Evolutionary conservation across 1,140 invertebrate genomes (phyloP).

Genomic region (Pachyrhynchus sulphureomaculatus): DNA sequence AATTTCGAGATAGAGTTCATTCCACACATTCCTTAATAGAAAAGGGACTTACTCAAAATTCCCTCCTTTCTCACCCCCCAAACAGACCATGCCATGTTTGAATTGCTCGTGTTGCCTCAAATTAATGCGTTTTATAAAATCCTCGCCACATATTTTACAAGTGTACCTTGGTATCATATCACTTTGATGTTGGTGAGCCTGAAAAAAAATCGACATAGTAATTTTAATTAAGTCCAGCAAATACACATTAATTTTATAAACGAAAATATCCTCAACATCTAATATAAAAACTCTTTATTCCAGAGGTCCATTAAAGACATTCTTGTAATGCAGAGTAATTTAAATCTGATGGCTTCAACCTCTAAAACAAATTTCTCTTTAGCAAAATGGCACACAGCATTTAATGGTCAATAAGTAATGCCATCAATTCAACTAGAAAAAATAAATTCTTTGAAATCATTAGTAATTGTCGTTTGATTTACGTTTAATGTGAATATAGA

Average conservation of each 20-base stretch:
- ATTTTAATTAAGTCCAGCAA: background rate
- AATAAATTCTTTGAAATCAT: no score
- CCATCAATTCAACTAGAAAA: no score
- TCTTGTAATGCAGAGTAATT: no score
- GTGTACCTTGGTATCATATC: slow-evolving; percentile 57
- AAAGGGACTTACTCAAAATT: background rate
- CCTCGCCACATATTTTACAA: slow-evolving; percentile 59
- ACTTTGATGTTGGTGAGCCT: slow-evolving; percentile 56
- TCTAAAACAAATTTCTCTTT: no score
- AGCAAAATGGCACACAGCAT: no score
- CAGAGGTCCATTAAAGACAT: no score
- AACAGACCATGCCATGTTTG: slow-evolving; percentile 52
- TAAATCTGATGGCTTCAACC: no score
- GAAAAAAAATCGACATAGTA: slow-evolving; percentile 3
- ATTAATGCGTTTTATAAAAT: slow-evolving; percentile 57
- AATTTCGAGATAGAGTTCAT: background rate
- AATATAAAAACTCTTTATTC: no score
- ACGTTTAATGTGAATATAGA: no score
- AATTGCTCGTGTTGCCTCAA: slow-evolving; percentile 61
- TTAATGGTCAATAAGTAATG: no score
- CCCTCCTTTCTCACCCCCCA: background rate
- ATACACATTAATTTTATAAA: background rate
- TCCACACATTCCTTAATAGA: no score
- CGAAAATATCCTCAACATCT: background rate
- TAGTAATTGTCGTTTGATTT: no score